Base-by-base conservation (phyloP, 2,113 vertebrate species). In the Orientallactaga bullata region DNA sequence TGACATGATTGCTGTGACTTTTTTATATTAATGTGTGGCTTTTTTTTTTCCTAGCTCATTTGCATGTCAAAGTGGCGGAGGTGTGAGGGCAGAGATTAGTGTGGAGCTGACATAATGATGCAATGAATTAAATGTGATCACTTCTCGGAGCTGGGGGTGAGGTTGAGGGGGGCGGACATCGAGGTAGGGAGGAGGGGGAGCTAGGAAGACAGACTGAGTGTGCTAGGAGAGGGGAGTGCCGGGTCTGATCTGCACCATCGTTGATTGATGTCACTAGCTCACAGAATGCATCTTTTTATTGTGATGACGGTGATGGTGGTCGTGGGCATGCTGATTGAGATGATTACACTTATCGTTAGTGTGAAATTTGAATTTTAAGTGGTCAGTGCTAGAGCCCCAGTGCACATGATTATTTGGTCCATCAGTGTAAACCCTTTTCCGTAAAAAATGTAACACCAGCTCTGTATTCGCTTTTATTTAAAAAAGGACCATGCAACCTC, bases 61-160 rank as follows among this genome's bases (percentile, higher is more conserved):
- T 99, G 98, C 99, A 99, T 99, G 99, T 99, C 98, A 99, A 99
- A 99, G 99, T 98, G 97, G 98, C 95, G 97, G 98, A 98, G 98
- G 98, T 98, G 97, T 97, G 97, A 98, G 98, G 98, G 98, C 96
- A 97, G 98, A 99, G 99, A 99, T 99, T 99, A 99, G 98, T 98
- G 98, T 98, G 98, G 98, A 98, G 98, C 98, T 99, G 98, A 99
- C 99, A 99, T 98, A 99, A 99, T 98, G 98, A 99, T 99, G 99
- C 98, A 98, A 99, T 99, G 99, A 99, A 99, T 99, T 99, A 99
- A 99, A 99, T 97, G 98, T 98, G 98, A 97, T 98, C 98, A 98
- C 98, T 99, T 98, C 96, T 97, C n/a, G 81, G 37, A 93, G 93
- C 20, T 77, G 78, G 89, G 92, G 80, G 74, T 91, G 94, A 65